A percentile compares a stretch with the other conserved stretches of the same genome.
Evolutionary conservation across 2,113 vertebrate species (phyloP).

Genomic region (Macrotus californicus): DNA sequence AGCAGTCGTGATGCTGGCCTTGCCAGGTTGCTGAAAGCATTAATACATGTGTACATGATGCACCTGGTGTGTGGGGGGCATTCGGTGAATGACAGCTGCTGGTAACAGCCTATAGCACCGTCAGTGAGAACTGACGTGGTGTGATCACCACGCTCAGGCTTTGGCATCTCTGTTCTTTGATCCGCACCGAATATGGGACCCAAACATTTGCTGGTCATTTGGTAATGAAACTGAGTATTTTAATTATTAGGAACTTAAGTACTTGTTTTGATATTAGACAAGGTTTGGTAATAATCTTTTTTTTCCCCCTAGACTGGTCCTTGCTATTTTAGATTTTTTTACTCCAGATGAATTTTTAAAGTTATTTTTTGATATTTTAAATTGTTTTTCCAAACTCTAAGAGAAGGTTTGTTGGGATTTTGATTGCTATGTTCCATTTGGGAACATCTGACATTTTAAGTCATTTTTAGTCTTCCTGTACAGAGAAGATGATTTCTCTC

Average conservation of each 20-base stretch:
- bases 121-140: background rate
- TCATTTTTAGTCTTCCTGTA: background rate
- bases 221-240: background rate
- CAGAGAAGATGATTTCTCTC: background rate
- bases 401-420: background rate
- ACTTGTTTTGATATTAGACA: background rate
- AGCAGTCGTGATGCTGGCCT: background rate
- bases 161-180: background rate
- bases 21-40: background rate
- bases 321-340: slow-evolving; percentile 31
- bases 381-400: background rate
- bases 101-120: background rate
- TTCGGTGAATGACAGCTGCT: background rate
- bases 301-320: too few relatives aligned
- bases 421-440: background rate
- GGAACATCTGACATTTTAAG: slow-evolving; percentile 11
- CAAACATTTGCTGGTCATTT: background rate
- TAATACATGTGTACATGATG: background rate
- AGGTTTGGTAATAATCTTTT: background rate
- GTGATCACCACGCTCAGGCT: background rate
- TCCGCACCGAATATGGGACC: background rate
- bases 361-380: background rate
- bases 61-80: background rate
- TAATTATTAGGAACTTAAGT: background rate
- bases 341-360: background rate